These are phyloP conservation scores for Smutsia gigantea DNA, from an alignment of 2,797 vertebrate species.

Conservation along the genomic window DNA sequence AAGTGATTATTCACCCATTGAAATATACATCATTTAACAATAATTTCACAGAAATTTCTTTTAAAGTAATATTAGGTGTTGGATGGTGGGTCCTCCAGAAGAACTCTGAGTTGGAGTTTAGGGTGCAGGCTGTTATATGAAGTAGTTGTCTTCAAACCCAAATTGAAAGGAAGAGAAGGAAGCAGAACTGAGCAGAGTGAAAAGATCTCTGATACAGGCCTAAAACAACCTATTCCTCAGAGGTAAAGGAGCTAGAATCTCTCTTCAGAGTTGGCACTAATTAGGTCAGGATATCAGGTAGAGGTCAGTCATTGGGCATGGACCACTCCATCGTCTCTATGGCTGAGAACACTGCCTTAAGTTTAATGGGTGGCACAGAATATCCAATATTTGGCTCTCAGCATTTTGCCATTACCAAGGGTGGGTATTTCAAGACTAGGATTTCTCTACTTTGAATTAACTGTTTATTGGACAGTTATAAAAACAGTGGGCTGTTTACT, in stretches of 20 bases:
- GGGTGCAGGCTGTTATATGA: not conserved
- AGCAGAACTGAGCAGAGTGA: not conserved
- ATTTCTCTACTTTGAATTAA: not conserved
- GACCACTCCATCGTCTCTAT: not conserved
- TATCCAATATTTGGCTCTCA: not conserved
- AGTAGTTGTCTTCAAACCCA: not conserved
- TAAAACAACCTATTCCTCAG: not conserved
- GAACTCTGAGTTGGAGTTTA: not conserved
- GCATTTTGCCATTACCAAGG: not conserved
- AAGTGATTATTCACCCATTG: not conserved
- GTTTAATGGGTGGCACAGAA: not conserved
- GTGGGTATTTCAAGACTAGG: not conserved
- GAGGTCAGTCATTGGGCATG: not conserved
- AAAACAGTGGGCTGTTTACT: not conserved
- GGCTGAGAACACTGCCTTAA: not conserved
- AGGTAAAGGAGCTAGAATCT: not conserved
- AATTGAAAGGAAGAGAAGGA: not conserved
- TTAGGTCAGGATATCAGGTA: not conserved
- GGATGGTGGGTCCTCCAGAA: not conserved
- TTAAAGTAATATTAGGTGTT: not conserved
- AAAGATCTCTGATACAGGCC: not conserved
- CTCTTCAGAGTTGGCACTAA: not conserved
- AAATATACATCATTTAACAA: not conserved
- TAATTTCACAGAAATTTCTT: not conserved
- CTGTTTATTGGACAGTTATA: not conserved